phyloP scores from a whole-genome alignment of 2,888 invertebrate genomes.

The Lepidonotus clava region DNA sequence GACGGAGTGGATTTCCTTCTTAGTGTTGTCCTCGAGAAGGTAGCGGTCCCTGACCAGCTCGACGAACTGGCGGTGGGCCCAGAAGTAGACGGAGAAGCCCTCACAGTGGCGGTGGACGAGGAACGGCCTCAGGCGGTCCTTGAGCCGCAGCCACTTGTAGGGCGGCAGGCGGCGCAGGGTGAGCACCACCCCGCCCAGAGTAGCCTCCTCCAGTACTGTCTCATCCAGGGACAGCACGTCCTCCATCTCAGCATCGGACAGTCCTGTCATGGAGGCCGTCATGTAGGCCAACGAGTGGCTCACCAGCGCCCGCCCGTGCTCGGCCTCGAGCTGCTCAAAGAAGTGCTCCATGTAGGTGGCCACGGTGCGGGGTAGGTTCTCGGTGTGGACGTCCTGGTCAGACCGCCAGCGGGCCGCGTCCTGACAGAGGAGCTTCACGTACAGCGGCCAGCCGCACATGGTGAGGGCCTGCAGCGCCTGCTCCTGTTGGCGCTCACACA shows the following conservation, averaged over 20 bases:
- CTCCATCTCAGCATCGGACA: slow-evolving; percentile 79
- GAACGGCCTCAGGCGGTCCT: slow-evolving; percentile 72
- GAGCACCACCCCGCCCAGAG: slow-evolving; percentile 64
- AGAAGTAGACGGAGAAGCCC: slow-evolving; percentile 72
- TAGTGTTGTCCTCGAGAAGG: slow-evolving; percentile 64
- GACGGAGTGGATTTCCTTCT: slow-evolving; percentile 71
- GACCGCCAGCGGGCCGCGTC: slow-evolving; percentile 64
- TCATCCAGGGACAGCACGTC: slow-evolving; percentile 79
- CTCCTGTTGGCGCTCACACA: slow-evolving; percentile 66
- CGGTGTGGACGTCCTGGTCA: slow-evolving; percentile 24
- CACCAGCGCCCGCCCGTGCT: slow-evolving; percentile 71
- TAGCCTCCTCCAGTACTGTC: slow-evolving; percentile 72
- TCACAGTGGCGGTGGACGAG: slow-evolving; percentile 70
- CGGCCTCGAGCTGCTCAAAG: slow-evolving; percentile 71
- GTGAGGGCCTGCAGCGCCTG: slow-evolving; percentile 67
- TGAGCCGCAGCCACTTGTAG: slow-evolving; percentile 74
- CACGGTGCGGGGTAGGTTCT: slow-evolving; percentile 66
- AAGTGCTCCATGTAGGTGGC: slow-evolving; percentile 68
- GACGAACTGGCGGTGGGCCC: slow-evolving; percentile 71
- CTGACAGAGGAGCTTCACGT: slow-evolving; percentile 70
- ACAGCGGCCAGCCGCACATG: slow-evolving; percentile 72
- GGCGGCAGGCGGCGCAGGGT: slow-evolving; percentile 71
- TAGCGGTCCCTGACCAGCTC: slow-evolving; percentile 70
- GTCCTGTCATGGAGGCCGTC: slow-evolving; percentile 75
- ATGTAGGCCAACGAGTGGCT: slow-evolving; percentile 72